Evolutionary conservation across 2,888 invertebrate genomes (phyloP).

Genomic region (Xanthorhoe spadicearia): DNA sequence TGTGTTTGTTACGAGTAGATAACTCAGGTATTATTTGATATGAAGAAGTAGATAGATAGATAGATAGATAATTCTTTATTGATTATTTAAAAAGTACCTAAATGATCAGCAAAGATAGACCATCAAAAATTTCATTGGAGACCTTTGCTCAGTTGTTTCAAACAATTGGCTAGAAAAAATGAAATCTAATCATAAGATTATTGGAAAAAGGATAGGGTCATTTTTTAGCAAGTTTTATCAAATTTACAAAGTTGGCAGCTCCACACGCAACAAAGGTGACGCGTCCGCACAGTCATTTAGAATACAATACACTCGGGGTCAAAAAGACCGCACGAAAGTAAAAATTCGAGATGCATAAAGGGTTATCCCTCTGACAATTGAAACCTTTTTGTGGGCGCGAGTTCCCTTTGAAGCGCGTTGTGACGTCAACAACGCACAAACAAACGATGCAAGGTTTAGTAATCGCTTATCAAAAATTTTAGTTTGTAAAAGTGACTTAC

Average conservation of each 20-base stretch:
- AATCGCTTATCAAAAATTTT: constrained; percentile 13
- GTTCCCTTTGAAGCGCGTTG: constrained; percentile 30
- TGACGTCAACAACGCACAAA: constrained; percentile 24
- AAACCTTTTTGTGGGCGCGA: constrained; percentile 36
- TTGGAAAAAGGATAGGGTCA: too few species aligned
- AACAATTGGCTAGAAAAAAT: too few species aligned
- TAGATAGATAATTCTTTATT: too few species aligned
- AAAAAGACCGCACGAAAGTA: constrained; percentile 26
- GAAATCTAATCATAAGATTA: too few species aligned
- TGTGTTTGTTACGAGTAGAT: too few species aligned
- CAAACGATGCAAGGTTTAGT: constrained; percentile 23
- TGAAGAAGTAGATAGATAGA: too few species aligned
- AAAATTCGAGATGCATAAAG: constrained; percentile 24
- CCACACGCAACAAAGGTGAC: neutral
- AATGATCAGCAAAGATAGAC: too few species aligned
- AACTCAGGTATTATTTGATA: too few species aligned
- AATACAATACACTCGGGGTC: constrained; percentile 20
- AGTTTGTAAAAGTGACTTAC: neutral
- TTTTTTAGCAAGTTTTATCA: neutral
- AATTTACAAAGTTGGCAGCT: neutral
- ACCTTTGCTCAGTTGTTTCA: too few species aligned
- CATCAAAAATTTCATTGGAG: too few species aligned
- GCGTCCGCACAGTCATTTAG: constrained; percentile 11
- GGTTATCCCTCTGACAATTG: constrained; percentile 32
- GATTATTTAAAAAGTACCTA: too few species aligned